Evolutionary conservation across 2,113 vertebrate species (phyloP).

Genomic region (Esox niger): DNA sequence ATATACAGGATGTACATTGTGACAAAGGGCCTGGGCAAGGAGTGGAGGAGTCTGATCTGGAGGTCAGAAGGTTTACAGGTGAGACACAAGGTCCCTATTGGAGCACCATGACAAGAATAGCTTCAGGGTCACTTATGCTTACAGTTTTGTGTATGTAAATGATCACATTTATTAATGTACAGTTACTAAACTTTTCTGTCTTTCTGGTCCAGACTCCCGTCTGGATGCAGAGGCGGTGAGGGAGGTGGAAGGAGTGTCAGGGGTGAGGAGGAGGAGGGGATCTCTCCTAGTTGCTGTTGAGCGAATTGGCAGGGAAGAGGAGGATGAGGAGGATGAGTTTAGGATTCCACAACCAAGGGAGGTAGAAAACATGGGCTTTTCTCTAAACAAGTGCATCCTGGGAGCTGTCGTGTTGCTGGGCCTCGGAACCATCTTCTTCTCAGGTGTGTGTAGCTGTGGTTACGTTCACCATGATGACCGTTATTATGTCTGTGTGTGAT

Average conservation of each 20-base stretch:
- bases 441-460: slow-evolving; percentile 46
- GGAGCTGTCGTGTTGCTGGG: slow-evolving; percentile 76
- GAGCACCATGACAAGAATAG: neutral
- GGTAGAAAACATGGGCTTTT: slow-evolving; percentile 61
- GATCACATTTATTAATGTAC: slow-evolving; percentile 2
- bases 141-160: slow-evolving; percentile 12
- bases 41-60: slow-evolving; percentile 45
- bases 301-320: slow-evolving; percentile 46
- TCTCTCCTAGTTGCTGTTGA: slow-evolving; percentile 64
- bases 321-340: slow-evolving; percentile 66
- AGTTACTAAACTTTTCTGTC: neutral
- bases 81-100: slow-evolving; percentile 27
- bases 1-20: slow-evolving; percentile 13
- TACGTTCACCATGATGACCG: neutral
- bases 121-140: neutral
- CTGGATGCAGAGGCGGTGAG: slow-evolving; percentile 27
- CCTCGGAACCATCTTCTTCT: slow-evolving; percentile 78
- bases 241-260: slow-evolving; percentile 43
- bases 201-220: slow-evolving; percentile 28
- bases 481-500: neutral
- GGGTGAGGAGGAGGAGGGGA: slow-evolving; percentile 58
- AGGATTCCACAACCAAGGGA: slow-evolving; percentile 47
- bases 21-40: slow-evolving; percentile 28
- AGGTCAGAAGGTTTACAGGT: slow-evolving; percentile 58
- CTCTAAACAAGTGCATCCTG: slow-evolving; percentile 80